Evolutionary conservation across 2,888 invertebrate genomes (phyloP), one percentile per base, ranked within the genome.

Genomic region (Serripes groenlandicus): DNA sequence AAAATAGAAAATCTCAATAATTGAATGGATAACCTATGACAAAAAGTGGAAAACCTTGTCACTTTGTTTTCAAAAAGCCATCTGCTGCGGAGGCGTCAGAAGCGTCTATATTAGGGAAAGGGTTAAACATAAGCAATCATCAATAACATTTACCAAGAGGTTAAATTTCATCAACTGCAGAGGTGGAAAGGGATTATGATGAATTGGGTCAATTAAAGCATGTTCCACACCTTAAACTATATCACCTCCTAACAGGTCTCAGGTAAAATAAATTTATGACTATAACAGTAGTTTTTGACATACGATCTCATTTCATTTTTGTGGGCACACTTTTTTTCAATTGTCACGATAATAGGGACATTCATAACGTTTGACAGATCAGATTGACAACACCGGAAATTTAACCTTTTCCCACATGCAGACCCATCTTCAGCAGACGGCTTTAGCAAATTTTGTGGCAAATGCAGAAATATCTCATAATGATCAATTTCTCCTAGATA

Each of bases 271-370:
- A 56, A 56, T 3, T 56, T 56, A 56, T 56, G 56, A 56, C 28
- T 56, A 56, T 56, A 56, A 56, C 56, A 5, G n/a, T 56, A 56
- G 23, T 15, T 5, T 56, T 56, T 56, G 56, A 56, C 56, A 56
- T 56, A 56, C 56, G 26, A 56, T 56, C 56, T 56, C 23, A 23
- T 26, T 11, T 56, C 56, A n/a, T 56, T n/a, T 56, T 56, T 56
- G 18, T 56, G 11, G 28, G 23, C 21, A 21, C 21, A n/a, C 56
- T n/a, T n/a, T 56, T 56, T n/a, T 56, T 23, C 23, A 23, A 3
- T 56, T 26, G 11, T 11, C 23, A n/a, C n/a, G 23, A 56, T 56
- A 56, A 56, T 56, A 56, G 56, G 21, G 56, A n/a, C 56, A 56
- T 56, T 56, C 56, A 56, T 56, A 26, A 26, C 23, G 11, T 26